Percentiles rank a stretch among this genome's conserved stretches.
These are phyloP conservation scores for Pseudoips prasinana DNA, from an alignment of 2,888 invertebrate genomes.

Conservation along the genomic window DNA sequence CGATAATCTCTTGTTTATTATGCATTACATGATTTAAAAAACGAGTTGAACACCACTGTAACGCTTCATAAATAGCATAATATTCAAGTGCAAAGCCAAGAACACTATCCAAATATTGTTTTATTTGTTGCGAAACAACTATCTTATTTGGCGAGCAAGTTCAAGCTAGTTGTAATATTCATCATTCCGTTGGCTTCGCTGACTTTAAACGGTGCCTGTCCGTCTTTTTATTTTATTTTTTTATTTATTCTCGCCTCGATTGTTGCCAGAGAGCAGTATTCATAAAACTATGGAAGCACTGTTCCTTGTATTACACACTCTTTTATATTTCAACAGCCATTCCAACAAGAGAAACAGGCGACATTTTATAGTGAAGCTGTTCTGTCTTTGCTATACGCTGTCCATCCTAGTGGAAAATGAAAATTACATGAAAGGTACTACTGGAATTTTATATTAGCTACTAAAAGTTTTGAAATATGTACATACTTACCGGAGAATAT, in stretches of 20 bases:
- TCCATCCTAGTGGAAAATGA: constrained; percentile 33
- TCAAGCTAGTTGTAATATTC: constrained; percentile 67
- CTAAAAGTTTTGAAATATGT: too few relatives aligned
- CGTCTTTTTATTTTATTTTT: constrained; percentile 47
- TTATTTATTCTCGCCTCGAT: constrained; percentile 69
- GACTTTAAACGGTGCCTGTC: constrained; percentile 72
- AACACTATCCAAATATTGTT: constrained; percentile 44
- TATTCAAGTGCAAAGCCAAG: constrained; percentile 39
- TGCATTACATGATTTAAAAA: background rate
- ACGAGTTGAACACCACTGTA: constrained; percentile 24
- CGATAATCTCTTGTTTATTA: too few relatives aligned
- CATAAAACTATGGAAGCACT: constrained; percentile 66
- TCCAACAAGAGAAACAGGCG: constrained; percentile 46
- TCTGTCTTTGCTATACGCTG: constrained; percentile 35
- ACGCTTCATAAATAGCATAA: constrained; percentile 47
- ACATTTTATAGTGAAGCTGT: constrained; percentile 41
- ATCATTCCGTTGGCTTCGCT: constrained; percentile 67
- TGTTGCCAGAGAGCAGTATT: constrained; percentile 66
- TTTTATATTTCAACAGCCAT: constrained; percentile 66
- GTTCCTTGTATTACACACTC: constrained; percentile 66
- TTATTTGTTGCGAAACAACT: constrained; percentile 43
- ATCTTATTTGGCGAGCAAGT: constrained; percentile 54
- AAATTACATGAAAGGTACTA: constrained; percentile 25
- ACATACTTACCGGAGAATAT: too few relatives aligned
- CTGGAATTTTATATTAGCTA: background rate